Base-by-base conservation (phyloP, 2,888 invertebrate genomes). In the Plemyria rubiginata region DNA sequence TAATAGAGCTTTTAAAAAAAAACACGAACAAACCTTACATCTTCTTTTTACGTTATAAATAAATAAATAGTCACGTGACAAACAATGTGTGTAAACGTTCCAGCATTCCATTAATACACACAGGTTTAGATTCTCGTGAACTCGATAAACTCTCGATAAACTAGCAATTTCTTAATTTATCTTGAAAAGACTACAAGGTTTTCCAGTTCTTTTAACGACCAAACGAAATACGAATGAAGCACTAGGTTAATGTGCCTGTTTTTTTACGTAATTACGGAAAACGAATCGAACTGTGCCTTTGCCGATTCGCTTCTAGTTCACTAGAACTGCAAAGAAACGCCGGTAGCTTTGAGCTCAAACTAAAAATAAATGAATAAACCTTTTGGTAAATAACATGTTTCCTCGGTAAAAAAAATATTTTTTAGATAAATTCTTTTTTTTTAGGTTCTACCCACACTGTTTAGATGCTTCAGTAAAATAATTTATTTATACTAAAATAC, bases 231-330 rank as follows among this genome's bases (percentile, higher is more conserved):
- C n/a, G 45, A 52, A 64, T 50, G 50, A 51, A 52, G 43, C 16
- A 29, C 29, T 55, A 16, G 28, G 48, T 55, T 22, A 60, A 64
- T 60, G 62, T 38, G 62, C 13, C n/a, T 48, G 38, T 53, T 60
- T 60, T 50, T 57, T 49, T 50, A 54, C 60, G 54, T 65, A 57
- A 65, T 65, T 65, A 57, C 54, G 38, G 32, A 60, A 57, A 64
- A 50, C 55, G 48, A 57, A 57, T 54, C 50, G 56, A 60, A 65
- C 43, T 52, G 56, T 55, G 38, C 57, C 54, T 65, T 65, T 60
- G 50, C 46, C 41, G 41, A 54, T 54, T 65, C 29, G 48, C 29
- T 60, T 60, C 57, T 41, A 57, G 46, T 45, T 60, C 49, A 8
- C 43, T 38, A 49, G 53, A 53, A 57, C 50, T 38, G 45, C 49